phyloP scores from a whole-genome alignment of 2,888 invertebrate species.

The Drosophila picticornis region DNA sequence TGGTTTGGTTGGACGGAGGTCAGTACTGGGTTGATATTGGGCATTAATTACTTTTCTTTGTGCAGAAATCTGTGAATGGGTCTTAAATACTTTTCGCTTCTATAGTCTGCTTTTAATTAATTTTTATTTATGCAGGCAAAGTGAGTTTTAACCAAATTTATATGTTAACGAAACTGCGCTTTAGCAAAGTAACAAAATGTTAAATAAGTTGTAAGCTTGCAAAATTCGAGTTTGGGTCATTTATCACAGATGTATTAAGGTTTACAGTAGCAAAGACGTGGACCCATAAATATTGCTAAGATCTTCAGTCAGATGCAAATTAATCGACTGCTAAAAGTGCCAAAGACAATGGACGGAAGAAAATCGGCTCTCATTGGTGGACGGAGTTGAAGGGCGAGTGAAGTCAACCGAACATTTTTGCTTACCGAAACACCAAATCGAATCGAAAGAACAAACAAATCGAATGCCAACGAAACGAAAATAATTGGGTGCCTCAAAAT shows the following conservation, averaged over 20 bases:
- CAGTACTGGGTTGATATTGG: conserved; percentile 43
- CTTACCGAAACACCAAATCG: conserved; percentile 52
- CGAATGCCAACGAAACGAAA: conserved; percentile 75
- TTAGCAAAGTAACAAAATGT: conserved; percentile 27
- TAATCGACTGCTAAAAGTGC: conserved; percentile 75
- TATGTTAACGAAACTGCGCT: conserved; percentile 32
- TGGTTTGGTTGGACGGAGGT: conserved; percentile 31
- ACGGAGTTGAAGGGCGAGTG: conserved; percentile 42
- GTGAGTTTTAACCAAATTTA: conserved; percentile 25
- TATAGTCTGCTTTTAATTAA: conserved; percentile 68
- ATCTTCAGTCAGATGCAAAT: conserved; percentile 57
- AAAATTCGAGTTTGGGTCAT: conserved; percentile 35
- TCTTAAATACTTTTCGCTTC: conserved; percentile 28
- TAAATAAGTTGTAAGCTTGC: conserved; percentile 21
- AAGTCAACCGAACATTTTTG: conserved; percentile 71
- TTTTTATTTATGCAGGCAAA: conserved; percentile 76
- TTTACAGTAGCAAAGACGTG: conserved; percentile 13
- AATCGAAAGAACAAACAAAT: conserved; percentile 52
- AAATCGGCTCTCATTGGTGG: conserved; percentile 38
- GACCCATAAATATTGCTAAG: conserved; percentile 52
- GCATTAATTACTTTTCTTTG: conserved; percentile 71
- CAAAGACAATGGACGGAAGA: conserved; percentile 40
- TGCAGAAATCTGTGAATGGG: conserved; percentile 15
- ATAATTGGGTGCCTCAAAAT: conserved; percentile 74
- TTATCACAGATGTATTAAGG: conserved; percentile 57